Percentiles rank a stretch among this genome's conserved stretches.
Conservation (phyloP, 2,888 invertebrate genomes). For the Galeruca laticollis region DNA sequence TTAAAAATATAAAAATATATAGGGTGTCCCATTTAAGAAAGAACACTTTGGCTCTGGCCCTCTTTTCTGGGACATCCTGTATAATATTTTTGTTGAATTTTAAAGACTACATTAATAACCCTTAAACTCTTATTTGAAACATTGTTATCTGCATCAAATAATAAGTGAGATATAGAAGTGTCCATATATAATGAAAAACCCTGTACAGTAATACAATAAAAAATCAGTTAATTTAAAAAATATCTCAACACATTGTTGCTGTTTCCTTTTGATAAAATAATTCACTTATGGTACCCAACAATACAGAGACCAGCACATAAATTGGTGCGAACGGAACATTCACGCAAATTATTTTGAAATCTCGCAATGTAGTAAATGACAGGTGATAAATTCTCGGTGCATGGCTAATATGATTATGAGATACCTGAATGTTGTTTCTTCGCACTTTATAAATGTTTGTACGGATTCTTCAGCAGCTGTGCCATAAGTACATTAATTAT, state of each 20-base stretch:
- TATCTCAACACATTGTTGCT: constrained; percentile 9
- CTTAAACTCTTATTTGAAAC: too few species aligned
- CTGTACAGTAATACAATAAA: too few species aligned
- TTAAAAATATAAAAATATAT: too few species aligned
- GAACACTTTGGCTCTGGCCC: too few species aligned
- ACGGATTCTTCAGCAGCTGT: constrained; percentile 48
- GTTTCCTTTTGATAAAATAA: constrained; percentile 33
- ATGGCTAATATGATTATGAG: constrained; percentile 55
- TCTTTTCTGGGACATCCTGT: too few species aligned
- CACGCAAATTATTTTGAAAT: constrained; percentile 51
- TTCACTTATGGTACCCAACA: constrained; percentile 27
- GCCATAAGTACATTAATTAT: constrained; percentile 47
- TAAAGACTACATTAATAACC: too few species aligned
- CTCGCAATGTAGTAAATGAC: constrained; percentile 50
- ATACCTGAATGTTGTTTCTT: constrained; percentile 53
- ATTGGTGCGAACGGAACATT: constrained; percentile 43
- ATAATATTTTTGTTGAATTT: too few species aligned
- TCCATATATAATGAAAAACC: too few species aligned
- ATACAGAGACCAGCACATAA: constrained; percentile 39
- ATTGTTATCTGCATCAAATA: too few species aligned
- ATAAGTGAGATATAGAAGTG: too few species aligned
- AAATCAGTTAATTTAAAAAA: constrained; percentile 3
- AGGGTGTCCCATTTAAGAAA: too few species aligned
- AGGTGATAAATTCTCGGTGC: constrained; percentile 53
- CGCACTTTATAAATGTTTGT: constrained; percentile 52